These are phyloP conservation scores for Porites australiensis DNA, from an alignment of 64 coral and sea anemone species.

Conservation along the genomic window DNA sequence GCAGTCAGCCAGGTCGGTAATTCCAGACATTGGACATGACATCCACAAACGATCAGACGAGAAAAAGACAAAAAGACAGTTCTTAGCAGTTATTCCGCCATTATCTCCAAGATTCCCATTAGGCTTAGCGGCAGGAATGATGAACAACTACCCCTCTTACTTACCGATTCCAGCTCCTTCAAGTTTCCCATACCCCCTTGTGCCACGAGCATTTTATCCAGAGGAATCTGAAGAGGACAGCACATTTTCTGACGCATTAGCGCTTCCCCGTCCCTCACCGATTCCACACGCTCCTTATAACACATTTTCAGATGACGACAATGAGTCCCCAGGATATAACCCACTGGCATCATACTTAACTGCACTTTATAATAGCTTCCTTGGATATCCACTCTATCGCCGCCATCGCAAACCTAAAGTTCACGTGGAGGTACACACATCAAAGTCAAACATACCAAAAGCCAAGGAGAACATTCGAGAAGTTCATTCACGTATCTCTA, in stretches of 20 bases:
- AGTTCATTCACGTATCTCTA: conserved; percentile 47
- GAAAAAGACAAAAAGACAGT: conserved; percentile 23
- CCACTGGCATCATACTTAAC: conserved; percentile 52
- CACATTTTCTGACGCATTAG: not conserved
- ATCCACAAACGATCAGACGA: conserved; percentile 3
- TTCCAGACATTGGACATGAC: conserved; percentile 25
- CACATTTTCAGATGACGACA: conserved; percentile 13
- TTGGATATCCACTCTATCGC: conserved; percentile 61
- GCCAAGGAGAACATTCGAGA: conserved; percentile 3
- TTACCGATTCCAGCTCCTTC: not conserved
- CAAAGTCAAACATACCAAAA: conserved; percentile 91
- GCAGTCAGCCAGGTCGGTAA: conserved; percentile 78
- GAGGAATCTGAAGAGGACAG: not conserved
- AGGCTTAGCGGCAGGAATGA: conserved; percentile 11
- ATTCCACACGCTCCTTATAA: not conserved
- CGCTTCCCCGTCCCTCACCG: not conserved
- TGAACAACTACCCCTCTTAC: not conserved
- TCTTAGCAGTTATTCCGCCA: conserved; percentile 57
- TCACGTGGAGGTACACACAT: conserved; percentile 84
- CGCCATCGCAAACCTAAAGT: conserved; percentile 78
- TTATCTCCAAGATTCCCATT: conserved; percentile 16
- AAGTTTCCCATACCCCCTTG: not conserved
- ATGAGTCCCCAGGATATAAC: not conserved
- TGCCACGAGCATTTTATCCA: not conserved
- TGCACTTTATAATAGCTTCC: conserved; percentile 42